Evolutionary conservation across 2,113 vertebrate genomes (phyloP).

Genomic region (Lasiurus borealis): DNA sequence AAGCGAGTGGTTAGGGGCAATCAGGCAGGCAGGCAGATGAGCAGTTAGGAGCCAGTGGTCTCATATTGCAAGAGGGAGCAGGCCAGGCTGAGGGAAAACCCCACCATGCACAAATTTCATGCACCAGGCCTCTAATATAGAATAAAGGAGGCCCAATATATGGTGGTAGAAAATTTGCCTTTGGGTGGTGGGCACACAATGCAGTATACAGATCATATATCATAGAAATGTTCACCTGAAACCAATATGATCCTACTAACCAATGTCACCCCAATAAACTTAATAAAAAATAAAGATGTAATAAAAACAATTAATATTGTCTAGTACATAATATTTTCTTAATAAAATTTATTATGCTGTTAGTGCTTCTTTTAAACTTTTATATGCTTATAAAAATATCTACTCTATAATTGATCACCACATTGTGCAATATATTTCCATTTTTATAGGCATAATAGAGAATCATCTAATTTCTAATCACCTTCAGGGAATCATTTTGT

Average conservation of each 20-base stretch:
- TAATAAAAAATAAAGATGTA: not conserved
- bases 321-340: not conserved
- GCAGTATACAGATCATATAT: not conserved
- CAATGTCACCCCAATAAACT: not conserved
- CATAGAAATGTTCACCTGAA: not conserved
- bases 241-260: not conserved
- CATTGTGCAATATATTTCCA: not conserved
- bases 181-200: not conserved
- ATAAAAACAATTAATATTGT: not conserved
- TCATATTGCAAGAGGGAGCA: too few relatives aligned
- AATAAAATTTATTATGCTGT: not conserved
- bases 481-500: not conserved
- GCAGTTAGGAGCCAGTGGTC: too few relatives aligned
- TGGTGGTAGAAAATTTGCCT: not conserved
- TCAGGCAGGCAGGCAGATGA: too few relatives aligned
- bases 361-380: constrained; percentile 1
- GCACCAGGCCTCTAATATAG: too few relatives aligned
- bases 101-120: too few relatives aligned
- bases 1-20: too few relatives aligned
- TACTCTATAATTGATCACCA: not conserved
- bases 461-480: not conserved
- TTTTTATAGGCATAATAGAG: not conserved
- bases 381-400: not conserved
- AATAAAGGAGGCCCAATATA: not conserved
- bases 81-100: too few relatives aligned